Evolutionary conservation across 2,888 invertebrate genomes (phyloP), one percentile per base, ranked within the genome.

Genomic region (Cremastobaeus sp.): DNA sequence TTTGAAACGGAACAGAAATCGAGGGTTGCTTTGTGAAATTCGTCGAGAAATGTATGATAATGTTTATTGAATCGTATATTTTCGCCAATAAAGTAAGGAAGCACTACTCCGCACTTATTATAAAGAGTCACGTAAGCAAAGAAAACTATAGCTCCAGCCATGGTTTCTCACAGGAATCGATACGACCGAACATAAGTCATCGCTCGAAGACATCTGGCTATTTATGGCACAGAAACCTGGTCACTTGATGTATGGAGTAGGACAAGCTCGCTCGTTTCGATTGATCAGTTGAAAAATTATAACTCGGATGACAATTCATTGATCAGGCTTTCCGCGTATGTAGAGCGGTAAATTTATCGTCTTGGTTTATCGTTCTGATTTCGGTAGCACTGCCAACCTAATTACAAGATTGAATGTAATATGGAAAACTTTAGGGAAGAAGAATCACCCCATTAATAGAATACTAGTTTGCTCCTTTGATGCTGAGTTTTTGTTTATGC

Each of bases 141-240:
- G 45, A 66, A 64, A 57, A 64, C 64, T 71, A 62, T 70, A 64
- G 64, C 74, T 60, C 71, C 71, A 77, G 74, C 55, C 70, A 71
- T 65, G 66, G 74, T 69, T 77, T 78, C 78, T 76, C 77, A 74
- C 74, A 71, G 47, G 64, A 73, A 78, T 78, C 78, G 69, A 79
- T 79, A 77, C 48, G 54, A 50, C 45, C 48, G 32, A 62, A 39
- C 72, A 74, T 77, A 76, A 76, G 62, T 76, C 74, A 72, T 70
- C 65, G 69, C 60, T 70, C 57, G 57, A 57, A 68, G 73, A 73
- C 68, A 68, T 55, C 37, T 30, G 8, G 8, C 3, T 25, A 8
- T 25, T 25, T 25, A 25, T 25, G 3, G 25, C 48, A 21, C 30
- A 37, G 34, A 65, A 69, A 74, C 65, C 66, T 69, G 41, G 65